Base-by-base conservation (phyloP, 2,113 vertebrate genomes). In the Bucco capensis region DNA sequence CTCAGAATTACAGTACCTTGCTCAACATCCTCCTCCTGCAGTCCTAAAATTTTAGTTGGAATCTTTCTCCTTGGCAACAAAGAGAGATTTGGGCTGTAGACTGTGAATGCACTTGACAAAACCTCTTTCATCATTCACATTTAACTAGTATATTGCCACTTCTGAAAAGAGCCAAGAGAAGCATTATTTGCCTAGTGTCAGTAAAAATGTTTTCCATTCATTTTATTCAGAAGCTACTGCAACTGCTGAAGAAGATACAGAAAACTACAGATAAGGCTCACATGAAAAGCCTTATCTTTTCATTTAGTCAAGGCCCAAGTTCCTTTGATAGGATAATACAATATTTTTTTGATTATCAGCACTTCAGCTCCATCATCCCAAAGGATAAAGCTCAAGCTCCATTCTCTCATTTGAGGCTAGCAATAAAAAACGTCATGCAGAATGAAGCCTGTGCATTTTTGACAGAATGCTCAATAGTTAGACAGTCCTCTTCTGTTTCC, bases 201-300 rank as follows among this genome's bases (percentile, higher is more conserved):
- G 18, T 64, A 93, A 86, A 76, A 78, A 78, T 46, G 23, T 81
- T 86, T 74, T 83, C 61, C 35, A 51, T 71, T 80, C 46, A 10
- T 78, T 94, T 95, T 83, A 90, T 67, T 94, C 61, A 80, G 69
- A 71, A 80, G 31, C 61, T 86, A 35, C 83, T 81, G 73, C 40
- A 93, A 49, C 53, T 81, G 88, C 89, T 77, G 47, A 91, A 91
- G 44, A 75, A 83, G 90, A 94, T 92, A 89, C 1, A 65, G 76
- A 88, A 73, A 86, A 18, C 21, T 71, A 80, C 27, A 78, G 86
- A 95, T 86, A 90, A 88, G 10, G 31, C 69, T 75, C 13, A 74
- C 25, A 91, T 74, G 57, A 90, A 83, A 93, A 40, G 61, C 65
- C 40, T 89, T 92, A 89, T 85, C 82, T 90, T 86, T 94, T 75